These are phyloP conservation scores for Timandra comae DNA, from an alignment of 2,888 invertebrate genomes.

Conservation along the genomic window DNA sequence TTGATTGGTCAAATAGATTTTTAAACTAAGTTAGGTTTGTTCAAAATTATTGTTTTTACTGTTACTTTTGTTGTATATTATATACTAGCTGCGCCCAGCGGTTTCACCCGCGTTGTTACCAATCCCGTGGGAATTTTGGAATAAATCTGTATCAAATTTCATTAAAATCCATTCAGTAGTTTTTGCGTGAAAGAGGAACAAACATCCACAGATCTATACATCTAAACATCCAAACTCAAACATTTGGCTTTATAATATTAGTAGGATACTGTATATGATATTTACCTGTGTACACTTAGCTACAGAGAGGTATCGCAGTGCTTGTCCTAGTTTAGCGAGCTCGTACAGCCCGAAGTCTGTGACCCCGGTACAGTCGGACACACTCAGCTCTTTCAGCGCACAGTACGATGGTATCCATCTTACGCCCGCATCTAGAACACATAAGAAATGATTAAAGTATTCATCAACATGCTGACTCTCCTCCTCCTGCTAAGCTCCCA, in stretches of 20 bases:
- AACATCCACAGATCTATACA: not conserved
- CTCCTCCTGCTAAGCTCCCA: no score
- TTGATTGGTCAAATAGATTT: no score
- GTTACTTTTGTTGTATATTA: not conserved
- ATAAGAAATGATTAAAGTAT: no score
- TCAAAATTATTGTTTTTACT: no score
- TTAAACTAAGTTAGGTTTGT: no score
- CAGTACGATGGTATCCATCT: constrained; percentile 95
- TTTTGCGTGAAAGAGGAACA: not conserved
- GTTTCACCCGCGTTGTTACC: no score
- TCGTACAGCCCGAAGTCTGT: constrained; percentile 95
- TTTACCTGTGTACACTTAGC: constrained; percentile 90
- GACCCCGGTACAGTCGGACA: constrained; percentile 92
- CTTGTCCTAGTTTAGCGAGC: constrained; percentile 90
- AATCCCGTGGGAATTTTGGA: no score
- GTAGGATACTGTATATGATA: not conserved
- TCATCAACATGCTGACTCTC: no score
- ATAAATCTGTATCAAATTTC: not conserved
- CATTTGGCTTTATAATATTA: not conserved
- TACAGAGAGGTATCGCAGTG: constrained; percentile 93
- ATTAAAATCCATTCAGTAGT: not conserved
- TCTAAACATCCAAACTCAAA: not conserved
- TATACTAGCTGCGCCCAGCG: no score
- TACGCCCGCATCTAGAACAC: constrained; percentile 87
- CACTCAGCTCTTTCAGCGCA: constrained; percentile 89